Evolutionary conservation across 2,113 vertebrate species (phyloP).

Genomic region (Alouatta palliata): DNA sequence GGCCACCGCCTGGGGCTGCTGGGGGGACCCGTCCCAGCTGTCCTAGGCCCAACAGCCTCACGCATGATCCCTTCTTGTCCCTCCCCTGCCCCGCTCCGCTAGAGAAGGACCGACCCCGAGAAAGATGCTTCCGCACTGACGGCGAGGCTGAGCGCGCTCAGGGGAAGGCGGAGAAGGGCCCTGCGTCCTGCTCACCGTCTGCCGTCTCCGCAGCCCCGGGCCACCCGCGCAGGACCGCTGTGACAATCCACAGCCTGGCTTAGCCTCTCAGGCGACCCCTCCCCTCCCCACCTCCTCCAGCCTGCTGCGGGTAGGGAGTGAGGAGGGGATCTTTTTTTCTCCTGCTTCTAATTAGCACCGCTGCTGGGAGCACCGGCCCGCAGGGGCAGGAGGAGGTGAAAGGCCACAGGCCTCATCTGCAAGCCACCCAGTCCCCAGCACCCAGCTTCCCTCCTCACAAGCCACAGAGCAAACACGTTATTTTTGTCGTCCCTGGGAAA

Average conservation of each 20-base stretch:
- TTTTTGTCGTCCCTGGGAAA: slow-evolving; percentile 87
- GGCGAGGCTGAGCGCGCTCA: rapidly evolving
- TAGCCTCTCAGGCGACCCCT: not conserved
- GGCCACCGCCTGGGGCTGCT: not conserved
- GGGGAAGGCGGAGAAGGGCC: not conserved
- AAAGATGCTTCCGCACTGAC: not conserved
- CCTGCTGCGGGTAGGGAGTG: rapidly evolving
- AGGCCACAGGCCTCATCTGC: slow-evolving; percentile 79
- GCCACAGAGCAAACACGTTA: slow-evolving; percentile 88
- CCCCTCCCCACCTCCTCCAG: not conserved
- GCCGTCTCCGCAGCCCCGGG: not conserved
- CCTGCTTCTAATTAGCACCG: slow-evolving; percentile 66
- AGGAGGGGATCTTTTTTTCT: not conserved
- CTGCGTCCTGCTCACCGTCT: not conserved
- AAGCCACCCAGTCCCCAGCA: slow-evolving; percentile 84
- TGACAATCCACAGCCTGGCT: not conserved
- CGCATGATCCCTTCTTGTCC: not conserved
- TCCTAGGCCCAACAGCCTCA: not conserved
- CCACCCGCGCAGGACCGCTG: not conserved
- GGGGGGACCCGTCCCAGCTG: not conserved
- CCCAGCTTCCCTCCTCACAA: slow-evolving; percentile 84
- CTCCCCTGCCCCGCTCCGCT: not conserved
- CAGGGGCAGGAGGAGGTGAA: slow-evolving; percentile 77
- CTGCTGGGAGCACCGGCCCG: slow-evolving; percentile 69
- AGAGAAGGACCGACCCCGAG: not conserved